A percentile compares a stretch with the other conserved stretches of the same genome.
Conservation (phyloP, 2,797 vertebrate genomes). For the Microctenopoma stevenorrisi region DNA sequence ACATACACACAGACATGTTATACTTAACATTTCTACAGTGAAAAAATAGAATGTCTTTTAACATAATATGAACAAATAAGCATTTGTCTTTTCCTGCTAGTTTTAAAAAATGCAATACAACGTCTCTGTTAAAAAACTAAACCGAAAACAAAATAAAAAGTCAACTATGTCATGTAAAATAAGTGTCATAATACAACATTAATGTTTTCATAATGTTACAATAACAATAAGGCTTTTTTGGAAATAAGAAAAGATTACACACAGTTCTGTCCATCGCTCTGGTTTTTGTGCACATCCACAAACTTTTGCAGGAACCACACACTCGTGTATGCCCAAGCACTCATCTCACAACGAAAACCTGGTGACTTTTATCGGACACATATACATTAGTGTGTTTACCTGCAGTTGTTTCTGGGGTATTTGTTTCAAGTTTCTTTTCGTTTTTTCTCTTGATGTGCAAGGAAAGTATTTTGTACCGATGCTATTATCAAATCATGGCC, state of each 20-base stretch:
- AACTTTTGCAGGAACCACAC: constrained; percentile 59
- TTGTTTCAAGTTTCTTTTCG: constrained; percentile 56
- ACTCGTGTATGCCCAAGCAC: constrained; percentile 54
- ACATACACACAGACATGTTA: constrained; percentile 79
- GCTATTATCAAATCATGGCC: constrained; percentile 56
- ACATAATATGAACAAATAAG: constrained; percentile 94
- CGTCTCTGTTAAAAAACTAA: constrained; percentile 89
- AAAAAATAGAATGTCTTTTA: constrained; percentile 98
- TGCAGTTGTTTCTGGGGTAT: constrained; percentile 59
- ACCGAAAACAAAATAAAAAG: constrained; percentile 74
- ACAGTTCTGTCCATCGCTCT: constrained; percentile 79
- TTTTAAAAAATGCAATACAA: constrained; percentile 82
- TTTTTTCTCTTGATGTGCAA: constrained; percentile 59
- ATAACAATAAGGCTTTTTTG: constrained; percentile 89
- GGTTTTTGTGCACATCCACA: constrained; percentile 70
- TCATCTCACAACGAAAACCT: constrained; percentile 59
- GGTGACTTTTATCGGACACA: constrained; percentile 48
- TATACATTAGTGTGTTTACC: constrained; percentile 56
- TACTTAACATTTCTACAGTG: constrained; percentile 90
- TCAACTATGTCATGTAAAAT: constrained; percentile 80
- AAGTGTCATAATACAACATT: constrained; percentile 82
- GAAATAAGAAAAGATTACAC: constrained; percentile 85
- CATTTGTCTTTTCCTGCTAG: constrained; percentile 83
- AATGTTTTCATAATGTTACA: constrained; percentile 84
- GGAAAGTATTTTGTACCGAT: constrained; percentile 46